Conservation (phyloP, 2,113 vertebrate species). For the Procavia capensis region DNA sequence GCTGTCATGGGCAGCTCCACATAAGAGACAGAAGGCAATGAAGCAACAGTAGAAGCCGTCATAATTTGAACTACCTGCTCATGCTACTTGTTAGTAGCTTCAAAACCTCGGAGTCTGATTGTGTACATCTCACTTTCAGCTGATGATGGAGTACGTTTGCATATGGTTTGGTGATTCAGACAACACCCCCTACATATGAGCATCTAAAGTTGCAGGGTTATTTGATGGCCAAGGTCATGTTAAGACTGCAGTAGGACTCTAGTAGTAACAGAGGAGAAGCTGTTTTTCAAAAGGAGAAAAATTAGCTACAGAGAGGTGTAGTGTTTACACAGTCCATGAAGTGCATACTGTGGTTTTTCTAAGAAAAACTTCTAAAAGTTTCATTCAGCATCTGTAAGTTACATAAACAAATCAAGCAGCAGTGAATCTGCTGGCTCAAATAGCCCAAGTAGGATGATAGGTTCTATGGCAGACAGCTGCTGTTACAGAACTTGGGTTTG, state of each 20-base stretch:
- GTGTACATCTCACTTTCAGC: not conserved
- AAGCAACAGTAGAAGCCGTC: not conserved
- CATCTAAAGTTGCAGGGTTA: not conserved
- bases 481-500: not conserved
- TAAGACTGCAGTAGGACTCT: not conserved
- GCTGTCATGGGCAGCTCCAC: not conserved
- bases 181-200: not conserved
- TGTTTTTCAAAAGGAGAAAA: not conserved
- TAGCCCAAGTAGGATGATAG: not conserved
- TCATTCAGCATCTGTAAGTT: not conserved
- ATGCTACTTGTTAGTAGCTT: slow-evolving; percentile 6
- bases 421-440: not conserved
- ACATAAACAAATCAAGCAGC: not conserved
- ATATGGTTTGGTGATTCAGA: not conserved
- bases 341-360: not conserved
- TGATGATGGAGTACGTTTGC: not conserved
- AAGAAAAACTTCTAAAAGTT: not conserved
- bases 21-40: not conserved
- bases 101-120: not conserved
- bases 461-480: not conserved
- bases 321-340: not conserved
- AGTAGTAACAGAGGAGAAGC: not conserved
- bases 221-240: not conserved
- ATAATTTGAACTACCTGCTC: not conserved
- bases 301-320: not conserved